Percentiles rank a stretch among this genome's conserved stretches.
Evolutionary conservation across 2,797 vertebrate species (phyloP).

Genomic region (Okamejei kenojei): DNA sequence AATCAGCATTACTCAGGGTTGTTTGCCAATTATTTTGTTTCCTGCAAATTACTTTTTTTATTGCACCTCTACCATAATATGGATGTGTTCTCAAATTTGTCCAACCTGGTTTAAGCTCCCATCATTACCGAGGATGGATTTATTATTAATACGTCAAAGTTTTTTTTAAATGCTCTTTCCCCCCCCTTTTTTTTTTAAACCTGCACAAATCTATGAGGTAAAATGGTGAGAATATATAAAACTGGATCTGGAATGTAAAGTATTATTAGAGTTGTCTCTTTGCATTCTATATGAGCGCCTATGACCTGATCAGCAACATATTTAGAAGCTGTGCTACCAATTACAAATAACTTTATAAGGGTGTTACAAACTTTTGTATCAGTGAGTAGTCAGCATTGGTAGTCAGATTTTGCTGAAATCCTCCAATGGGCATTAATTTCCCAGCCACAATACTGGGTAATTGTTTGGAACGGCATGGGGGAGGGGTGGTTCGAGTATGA

Average conservation of each 20-base stretch:
- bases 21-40: background rate
- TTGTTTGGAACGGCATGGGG: slow-evolving; percentile 24
- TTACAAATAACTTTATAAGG: background rate
- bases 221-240: background rate
- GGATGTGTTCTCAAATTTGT: background rate
- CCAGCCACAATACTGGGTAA: slow-evolving; percentile 14
- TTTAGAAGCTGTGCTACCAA: background rate
- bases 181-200: too few relatives aligned
- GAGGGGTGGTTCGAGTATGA: slow-evolving; percentile 24
- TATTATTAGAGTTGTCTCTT: background rate
- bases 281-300: background rate
- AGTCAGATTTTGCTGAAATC: background rate
- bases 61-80: background rate
- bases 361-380: background rate
- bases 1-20: background rate
- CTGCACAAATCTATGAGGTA: background rate
- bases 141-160: background rate
- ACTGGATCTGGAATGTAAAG: background rate
- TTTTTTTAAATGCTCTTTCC: background rate
- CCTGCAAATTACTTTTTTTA: background rate
- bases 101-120: background rate
- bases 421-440: slow-evolving; percentile 20
- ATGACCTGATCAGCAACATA: background rate
- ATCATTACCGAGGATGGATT: background rate
- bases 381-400: background rate